phyloP scores from a whole-genome alignment of 2,113 vertebrate species.

The Notothenia coriiceps region DNA sequence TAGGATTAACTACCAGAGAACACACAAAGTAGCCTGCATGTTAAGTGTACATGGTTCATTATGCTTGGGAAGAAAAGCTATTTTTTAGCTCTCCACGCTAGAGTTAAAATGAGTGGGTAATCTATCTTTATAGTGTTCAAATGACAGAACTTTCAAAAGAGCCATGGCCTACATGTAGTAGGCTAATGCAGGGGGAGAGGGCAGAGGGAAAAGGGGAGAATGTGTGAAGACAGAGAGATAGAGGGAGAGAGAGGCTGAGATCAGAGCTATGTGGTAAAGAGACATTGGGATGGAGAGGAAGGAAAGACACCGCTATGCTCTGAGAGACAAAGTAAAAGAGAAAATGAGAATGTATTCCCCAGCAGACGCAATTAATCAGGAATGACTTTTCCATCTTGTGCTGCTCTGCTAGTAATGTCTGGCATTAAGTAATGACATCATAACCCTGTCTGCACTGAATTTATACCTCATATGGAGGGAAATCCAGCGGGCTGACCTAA shows the following conservation, averaged over 20 bases:
- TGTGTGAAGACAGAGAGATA: slow-evolving; percentile 45
- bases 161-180: slow-evolving; percentile 69
- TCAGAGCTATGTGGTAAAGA: slow-evolving; percentile 58
- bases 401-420: slow-evolving; percentile 77
- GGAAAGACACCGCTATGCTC: slow-evolving; percentile 35
- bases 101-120: slow-evolving; percentile 44
- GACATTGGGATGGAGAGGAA: slow-evolving; percentile 42
- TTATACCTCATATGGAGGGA: slow-evolving; percentile 66
- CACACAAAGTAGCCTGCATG: slow-evolving; percentile 6
- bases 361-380: slow-evolving; percentile 75
- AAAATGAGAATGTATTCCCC: slow-evolving; percentile 78
- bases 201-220: slow-evolving; percentile 45
- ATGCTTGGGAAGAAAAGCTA: slow-evolving; percentile 20
- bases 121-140: slow-evolving; percentile 60
- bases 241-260: slow-evolving; percentile 40
- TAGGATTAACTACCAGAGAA: slow-evolving; percentile 10
- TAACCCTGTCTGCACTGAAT: slow-evolving; percentile 75
- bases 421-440: slow-evolving; percentile 81
- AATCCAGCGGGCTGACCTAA: slow-evolving; percentile 65
- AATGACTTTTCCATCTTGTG: slow-evolving; percentile 81
- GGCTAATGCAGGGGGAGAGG: slow-evolving; percentile 29
- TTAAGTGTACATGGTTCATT: slow-evolving; percentile 31
- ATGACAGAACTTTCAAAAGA: slow-evolving; percentile 71
- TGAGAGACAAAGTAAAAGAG: slow-evolving; percentile 59
- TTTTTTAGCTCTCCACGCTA: slow-evolving; percentile 23